These are phyloP conservation scores for Phalanger gymnotis DNA, from an alignment of 2,797 vertebrate genomes.

Conservation along the genomic window DNA sequence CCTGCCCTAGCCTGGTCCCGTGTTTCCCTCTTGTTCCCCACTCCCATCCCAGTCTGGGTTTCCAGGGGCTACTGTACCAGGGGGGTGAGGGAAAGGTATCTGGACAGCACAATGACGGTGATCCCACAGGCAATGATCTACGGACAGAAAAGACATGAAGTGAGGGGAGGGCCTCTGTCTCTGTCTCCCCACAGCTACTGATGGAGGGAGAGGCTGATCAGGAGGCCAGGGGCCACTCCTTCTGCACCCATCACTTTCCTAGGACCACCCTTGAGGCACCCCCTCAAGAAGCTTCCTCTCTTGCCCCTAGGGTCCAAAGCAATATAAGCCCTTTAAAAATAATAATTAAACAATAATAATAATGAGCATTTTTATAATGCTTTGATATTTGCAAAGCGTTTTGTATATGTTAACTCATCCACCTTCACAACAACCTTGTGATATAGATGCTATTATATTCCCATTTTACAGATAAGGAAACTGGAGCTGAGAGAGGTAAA, in stretches of 20 bases:
- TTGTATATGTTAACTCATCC: not conserved
- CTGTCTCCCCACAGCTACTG: not conserved
- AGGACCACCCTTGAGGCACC: not conserved
- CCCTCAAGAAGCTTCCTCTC: not conserved
- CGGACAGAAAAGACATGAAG: not conserved
- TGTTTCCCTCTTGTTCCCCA: not conserved
- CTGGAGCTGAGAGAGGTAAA: not conserved
- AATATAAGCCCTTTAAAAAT: not conserved
- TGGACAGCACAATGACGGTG: conserved; percentile 90
- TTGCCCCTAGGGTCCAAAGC: not conserved
- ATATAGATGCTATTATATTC: not conserved
- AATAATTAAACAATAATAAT: not conserved
- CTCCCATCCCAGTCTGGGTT: conserved; percentile 1
- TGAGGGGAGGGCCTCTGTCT: not conserved
- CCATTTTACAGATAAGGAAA: not conserved
- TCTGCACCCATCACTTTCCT: not conserved
- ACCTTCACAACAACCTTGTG: not conserved
- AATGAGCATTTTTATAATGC: not conserved
- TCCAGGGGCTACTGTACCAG: conserved; percentile 84
- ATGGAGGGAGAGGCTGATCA: not conserved
- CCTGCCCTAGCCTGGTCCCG: not conserved
- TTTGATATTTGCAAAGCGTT: not conserved
- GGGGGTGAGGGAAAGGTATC: conserved; percentile 85
- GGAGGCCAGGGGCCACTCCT: not conserved
- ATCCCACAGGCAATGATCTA: conserved; percentile 88